Conservation (phyloP, 2,797 vertebrate species). For the Ficedula albicollis region DNA sequence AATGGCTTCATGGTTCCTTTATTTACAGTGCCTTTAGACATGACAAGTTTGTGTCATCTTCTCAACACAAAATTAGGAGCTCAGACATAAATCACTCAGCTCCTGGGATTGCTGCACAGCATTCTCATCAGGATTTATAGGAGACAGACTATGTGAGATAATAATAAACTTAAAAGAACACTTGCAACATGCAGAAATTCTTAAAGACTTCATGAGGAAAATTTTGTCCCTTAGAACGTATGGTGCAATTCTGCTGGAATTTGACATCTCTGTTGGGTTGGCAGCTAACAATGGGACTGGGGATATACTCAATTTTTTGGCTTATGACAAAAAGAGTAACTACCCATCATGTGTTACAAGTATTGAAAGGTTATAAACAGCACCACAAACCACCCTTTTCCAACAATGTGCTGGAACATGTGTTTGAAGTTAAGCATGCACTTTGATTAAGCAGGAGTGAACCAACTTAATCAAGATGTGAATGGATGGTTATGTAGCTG, state of each 20-base stretch:
- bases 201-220: not conserved
- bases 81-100: constrained; percentile 25
- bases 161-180: constrained; percentile 23
- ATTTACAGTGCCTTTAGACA: constrained; percentile 38
- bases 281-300: not conserved
- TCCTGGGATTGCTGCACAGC: not conserved
- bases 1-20: constrained; percentile 40
- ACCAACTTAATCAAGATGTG: not conserved
- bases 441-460: constrained; percentile 18
- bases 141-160: constrained; percentile 19
- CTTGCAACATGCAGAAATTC: not conserved
- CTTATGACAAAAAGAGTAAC: not conserved
- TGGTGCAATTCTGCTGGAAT: constrained; percentile 26
- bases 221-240: not conserved
- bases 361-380: constrained; percentile 46
- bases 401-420: constrained; percentile 9
- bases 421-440: constrained; percentile 42
- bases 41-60: constrained; percentile 25
- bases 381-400: not conserved
- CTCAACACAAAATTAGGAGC: constrained; percentile 25
- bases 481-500: not conserved
- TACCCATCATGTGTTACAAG: constrained; percentile 38
- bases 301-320: constrained; percentile 22
- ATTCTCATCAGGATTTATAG: constrained; percentile 15
- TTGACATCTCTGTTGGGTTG: not conserved